phyloP scores from a whole-genome alignment of 2,797 vertebrate species.

The Pempheris klunzingeri region DNA sequence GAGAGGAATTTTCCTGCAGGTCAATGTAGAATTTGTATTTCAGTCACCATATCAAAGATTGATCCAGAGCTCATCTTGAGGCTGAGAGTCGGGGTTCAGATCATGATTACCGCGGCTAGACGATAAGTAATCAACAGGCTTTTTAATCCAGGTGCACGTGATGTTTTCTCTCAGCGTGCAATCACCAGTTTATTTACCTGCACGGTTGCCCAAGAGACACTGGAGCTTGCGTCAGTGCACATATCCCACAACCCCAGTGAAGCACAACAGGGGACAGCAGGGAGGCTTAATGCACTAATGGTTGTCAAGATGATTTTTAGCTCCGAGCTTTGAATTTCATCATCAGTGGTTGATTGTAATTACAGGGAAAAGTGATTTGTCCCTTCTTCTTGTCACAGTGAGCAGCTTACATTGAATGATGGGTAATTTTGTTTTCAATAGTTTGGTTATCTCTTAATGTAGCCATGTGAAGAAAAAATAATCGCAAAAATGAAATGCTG shows the following conservation, averaged over 20 bases:
- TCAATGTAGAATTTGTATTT: slow-evolving; percentile 52
- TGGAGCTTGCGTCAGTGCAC: slow-evolving; percentile 75
- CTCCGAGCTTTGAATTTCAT: slow-evolving; percentile 39
- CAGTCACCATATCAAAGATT: slow-evolving; percentile 42
- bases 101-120: slow-evolving; percentile 4
- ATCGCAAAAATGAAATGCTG: too few species aligned
- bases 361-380: slow-evolving; percentile 7
- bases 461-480: too few species aligned
- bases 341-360: slow-evolving; percentile 4
- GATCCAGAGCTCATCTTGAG: slow-evolving; percentile 43
- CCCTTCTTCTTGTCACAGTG: not conserved
- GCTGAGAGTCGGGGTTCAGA: slow-evolving; percentile 15
- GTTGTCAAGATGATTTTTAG: slow-evolving; percentile 50
- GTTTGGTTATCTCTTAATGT: not conserved
- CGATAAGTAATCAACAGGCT: slow-evolving; percentile 55
- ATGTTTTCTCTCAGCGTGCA: slow-evolving; percentile 57
- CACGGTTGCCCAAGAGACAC: slow-evolving; percentile 65
- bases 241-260: slow-evolving; percentile 60
- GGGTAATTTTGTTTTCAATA: not conserved
- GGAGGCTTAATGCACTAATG: slow-evolving; percentile 55
- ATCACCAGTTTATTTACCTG: slow-evolving; percentile 77
- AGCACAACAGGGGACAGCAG: slow-evolving; percentile 50
- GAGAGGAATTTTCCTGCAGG: slow-evolving; percentile 14
- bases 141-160: slow-evolving; percentile 32
- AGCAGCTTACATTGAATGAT: not conserved